These are phyloP conservation scores for Micoletzkya japonica DNA, from an alignment of 2,888 invertebrate species.

Conservation along the genomic window DNA sequence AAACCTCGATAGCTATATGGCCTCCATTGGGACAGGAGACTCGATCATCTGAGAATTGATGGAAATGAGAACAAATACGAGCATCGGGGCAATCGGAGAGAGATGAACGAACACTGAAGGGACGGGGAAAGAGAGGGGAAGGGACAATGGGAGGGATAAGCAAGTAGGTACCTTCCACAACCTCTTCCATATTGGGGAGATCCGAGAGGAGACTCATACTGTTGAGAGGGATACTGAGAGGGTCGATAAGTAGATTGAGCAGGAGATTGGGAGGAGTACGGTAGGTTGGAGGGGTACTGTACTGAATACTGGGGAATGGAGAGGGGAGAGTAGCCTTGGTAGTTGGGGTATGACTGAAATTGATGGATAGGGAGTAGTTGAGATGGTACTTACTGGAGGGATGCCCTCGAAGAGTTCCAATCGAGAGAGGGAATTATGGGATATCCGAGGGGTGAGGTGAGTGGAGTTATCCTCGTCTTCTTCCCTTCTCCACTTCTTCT, in stretches of 20 bases:
- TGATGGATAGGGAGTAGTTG: not conserved
- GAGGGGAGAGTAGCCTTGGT: not conserved
- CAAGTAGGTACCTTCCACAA: constrained; percentile 6
- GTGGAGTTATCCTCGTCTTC: too few species aligned
- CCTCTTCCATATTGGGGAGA: constrained; percentile 5
- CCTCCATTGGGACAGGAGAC: constrained; percentile 17
- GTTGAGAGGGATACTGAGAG: not conserved
- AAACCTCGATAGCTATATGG: constrained; percentile 19
- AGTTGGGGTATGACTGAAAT: not conserved
- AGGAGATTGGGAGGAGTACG: constrained; percentile 18
- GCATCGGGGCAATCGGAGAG: constrained; percentile 22
- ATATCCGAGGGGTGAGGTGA: not conserved
- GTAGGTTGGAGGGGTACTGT: not conserved
- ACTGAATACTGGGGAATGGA: not conserved
- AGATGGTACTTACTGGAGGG: not conserved
- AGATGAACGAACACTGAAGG: constrained; percentile 7
- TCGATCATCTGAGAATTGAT: constrained; percentile 18
- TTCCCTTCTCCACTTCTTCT: too few species aligned
- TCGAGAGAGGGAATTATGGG: constrained; percentile 1
- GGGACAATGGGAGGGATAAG: not conserved
- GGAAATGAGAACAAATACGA: constrained; percentile 16
- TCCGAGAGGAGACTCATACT: not conserved
- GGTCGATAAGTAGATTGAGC: not conserved
- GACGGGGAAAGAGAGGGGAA: not conserved
- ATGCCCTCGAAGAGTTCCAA: constrained; percentile 10